Evolutionary conservation across 2,797 vertebrate genomes (phyloP), one percentile per base, ranked within the genome.

Genomic region (Rhinogobio ventralis): DNA sequence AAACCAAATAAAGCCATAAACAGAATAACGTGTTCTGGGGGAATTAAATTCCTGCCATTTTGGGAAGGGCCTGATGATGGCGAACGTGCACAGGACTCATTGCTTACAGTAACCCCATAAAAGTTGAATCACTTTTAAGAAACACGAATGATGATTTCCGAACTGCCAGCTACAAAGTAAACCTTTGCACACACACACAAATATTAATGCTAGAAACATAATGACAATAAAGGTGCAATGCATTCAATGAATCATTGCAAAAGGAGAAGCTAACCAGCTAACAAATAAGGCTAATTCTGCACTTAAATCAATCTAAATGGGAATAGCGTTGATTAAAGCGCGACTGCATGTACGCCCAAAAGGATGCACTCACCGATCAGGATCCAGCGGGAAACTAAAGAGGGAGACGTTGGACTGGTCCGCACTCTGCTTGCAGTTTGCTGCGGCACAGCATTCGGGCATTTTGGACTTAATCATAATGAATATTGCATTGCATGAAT

Each of bases 381-480:
- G 92, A 7, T 97, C 95, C 91, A 93, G 74, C 1, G 96, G 96
- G 9, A 97, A 97, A 85, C 92, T 93, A 90, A 97, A 96, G 82
- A 96, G 95, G 20, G 92, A 90, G 81, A 93, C 83, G 71, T 93
- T 93, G 33, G 94, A 90, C 84, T 91, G 93, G 20, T 87, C 93
- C 88, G 83, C 92, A 80, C 94, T 92, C 81, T 93, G 93, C 88
- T 93, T 95, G 91, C 96, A 97, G 86, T 94, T 94, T 85, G 93
- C 93, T 90, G 95, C 96, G 90, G 96, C 96, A 92, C 96, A 97
- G 94, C 94, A 94, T 91, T 96, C 95, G 90, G 95, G 96, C 96
- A 97, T 97, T 92, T 95, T 95, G 94, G 92, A 93, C 92, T 79
- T 69, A 62, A 81, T 89, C 87, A 90, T 57, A 88, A 84, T 87